phyloP scores from a whole-genome alignment of 2,113 vertebrate species.

The Melanocharis versteri region DNA sequence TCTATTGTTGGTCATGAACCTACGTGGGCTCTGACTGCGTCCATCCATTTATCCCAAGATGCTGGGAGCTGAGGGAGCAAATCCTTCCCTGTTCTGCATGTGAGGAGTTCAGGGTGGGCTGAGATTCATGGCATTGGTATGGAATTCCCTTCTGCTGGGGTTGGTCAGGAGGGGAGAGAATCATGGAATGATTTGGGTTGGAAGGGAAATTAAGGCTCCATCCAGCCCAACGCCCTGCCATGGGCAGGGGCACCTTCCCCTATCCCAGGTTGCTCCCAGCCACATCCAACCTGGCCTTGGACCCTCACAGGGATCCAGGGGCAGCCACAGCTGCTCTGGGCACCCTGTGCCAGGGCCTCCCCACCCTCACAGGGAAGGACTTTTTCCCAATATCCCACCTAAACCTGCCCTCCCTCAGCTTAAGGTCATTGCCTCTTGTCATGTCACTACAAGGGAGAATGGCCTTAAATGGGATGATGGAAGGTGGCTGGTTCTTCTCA shows the following conservation, averaged over 20 bases:
- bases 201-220: not conserved
- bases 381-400: not conserved
- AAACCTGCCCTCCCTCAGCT: no score
- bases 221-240: not conserved
- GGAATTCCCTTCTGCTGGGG: not conserved
- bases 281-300: accelerated
- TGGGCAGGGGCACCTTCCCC: not conserved
- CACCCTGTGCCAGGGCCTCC: accelerated
- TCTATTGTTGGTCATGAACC: not conserved
- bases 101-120: not conserved
- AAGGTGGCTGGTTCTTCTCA: not conserved
- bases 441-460: not conserved
- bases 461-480: not conserved
- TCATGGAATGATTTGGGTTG: not conserved
- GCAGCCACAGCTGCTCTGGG: not conserved
- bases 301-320: not conserved
- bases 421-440: not conserved
- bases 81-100: accelerated
- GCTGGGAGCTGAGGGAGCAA: not conserved
- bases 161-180: not conserved
- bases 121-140: not conserved
- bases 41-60: not conserved
- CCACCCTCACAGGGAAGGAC: not conserved
- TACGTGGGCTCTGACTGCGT: not conserved
- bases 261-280: accelerated